Conservation (phyloP, 1,140 invertebrate species). For the Tetragnatha versicolor region DNA sequence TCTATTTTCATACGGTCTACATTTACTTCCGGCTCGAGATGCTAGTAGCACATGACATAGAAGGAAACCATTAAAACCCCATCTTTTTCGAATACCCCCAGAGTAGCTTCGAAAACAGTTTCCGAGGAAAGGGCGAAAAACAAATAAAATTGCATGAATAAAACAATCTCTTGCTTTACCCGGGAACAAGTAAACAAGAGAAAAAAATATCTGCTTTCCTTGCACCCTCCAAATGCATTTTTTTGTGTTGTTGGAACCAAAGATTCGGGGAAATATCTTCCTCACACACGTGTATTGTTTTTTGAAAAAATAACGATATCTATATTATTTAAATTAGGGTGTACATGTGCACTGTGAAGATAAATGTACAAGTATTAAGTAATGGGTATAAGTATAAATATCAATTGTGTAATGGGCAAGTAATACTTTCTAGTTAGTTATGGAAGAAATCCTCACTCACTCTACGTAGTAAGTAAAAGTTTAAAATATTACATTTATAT, state of each 20-base stretch:
- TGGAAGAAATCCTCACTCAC: too few relatives aligned
- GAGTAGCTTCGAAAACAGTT: conserved; percentile 31
- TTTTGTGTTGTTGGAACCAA: neutral
- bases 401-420: too few relatives aligned
- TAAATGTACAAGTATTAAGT: too few relatives aligned
- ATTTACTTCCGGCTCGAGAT: neutral
- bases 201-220: neutral
- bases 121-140: neutral
- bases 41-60: conserved; percentile 10
- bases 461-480: too few relatives aligned
- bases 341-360: too few relatives aligned
- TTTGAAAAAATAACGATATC: too few relatives aligned
- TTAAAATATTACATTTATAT: too few relatives aligned
- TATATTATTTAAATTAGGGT: too few relatives aligned
- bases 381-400: too few relatives aligned
- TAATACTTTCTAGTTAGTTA: too few relatives aligned
- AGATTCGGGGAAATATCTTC: conserved; percentile 11
- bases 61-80: conserved; percentile 20
- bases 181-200: neutral
- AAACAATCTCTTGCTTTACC: neutral
- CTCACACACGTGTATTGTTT: conserved; percentile 27
- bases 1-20: neutral
- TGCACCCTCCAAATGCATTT: neutral
- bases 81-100: conserved; percentile 37
- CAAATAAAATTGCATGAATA: neutral